Base-by-base conservation (phyloP, 1,140 invertebrate species). In the Papilio machaon region DNA sequence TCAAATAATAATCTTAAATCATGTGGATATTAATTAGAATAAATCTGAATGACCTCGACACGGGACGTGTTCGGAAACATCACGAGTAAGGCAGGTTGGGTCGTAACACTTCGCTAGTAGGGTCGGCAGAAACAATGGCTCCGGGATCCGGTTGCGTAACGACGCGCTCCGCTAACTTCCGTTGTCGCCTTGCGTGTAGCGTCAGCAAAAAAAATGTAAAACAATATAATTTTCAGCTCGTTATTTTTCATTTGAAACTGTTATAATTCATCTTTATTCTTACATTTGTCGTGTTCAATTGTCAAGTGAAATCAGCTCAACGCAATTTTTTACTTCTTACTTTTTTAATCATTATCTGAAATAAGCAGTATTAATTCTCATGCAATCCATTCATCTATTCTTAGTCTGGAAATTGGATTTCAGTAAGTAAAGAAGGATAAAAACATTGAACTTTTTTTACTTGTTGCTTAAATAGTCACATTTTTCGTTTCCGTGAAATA, bases 131-230 rank as follows among this genome's bases (percentile, higher is more conserved):
- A 81, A 91, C 89, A 91, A 91, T 88, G 86, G 85, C 84, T 79
- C 9, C 76, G 64, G 82, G 84, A 89, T 84, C 85, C 82, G 83
- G 82, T 92, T 91, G 88, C 88, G 89, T 83, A 90, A 92, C 84
- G 79, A 79, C 83, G 88, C 88, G 89, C 89, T 86, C 84, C 81
- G 87, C 74, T 89, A 86, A 89, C 91, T 91, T 92, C 91, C 90
- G 91, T 84, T 90, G 88, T 88, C 88, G 82, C 60, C 52, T 73
- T 35, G 67, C 74, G 6, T 23, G 85, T 87, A 91, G 79, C 2
- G 88, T 80, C 15, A 76, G 86, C 84, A 89, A 81, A 84, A 76
- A 84, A 81, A 52, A 13, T 81, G 2, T 46, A 17, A 4, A 54
- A 23, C 8, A 49, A 0, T 19, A 74, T 23, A 4, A 49, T 47